Percentiles rank a stretch among this genome's conserved stretches.
These are phyloP conservation scores for Mimumesa dahlbomi DNA, from an alignment of 2,888 invertebrate genomes.

Conservation along the genomic window DNA sequence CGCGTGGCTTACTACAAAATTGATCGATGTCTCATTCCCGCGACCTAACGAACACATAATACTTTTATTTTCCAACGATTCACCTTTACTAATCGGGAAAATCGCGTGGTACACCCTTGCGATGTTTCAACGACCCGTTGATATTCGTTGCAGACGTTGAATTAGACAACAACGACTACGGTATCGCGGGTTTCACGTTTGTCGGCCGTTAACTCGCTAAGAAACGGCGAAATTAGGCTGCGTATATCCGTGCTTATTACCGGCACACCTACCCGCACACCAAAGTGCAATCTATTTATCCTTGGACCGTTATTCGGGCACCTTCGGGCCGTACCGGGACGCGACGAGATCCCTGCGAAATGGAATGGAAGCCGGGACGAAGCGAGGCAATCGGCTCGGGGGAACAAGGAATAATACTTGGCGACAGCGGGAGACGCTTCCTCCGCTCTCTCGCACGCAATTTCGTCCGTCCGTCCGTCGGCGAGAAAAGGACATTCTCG, in stretches of 20 bases:
- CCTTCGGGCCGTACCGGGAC: slow-evolving; percentile 1
- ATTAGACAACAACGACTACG: too few species aligned
- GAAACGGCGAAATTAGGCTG: slow-evolving; percentile 3
- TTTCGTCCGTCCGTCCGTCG: slow-evolving; percentile 31
- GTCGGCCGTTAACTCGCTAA: too few species aligned
- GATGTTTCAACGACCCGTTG: too few species aligned
- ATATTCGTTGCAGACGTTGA: too few species aligned
- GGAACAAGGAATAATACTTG: slow-evolving; percentile 57
- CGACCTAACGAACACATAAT: too few species aligned
- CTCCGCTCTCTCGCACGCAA: slow-evolving; percentile 33
- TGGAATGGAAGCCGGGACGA: slow-evolving; percentile 45
- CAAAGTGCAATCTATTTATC: slow-evolving; percentile 39
- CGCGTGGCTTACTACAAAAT: too few species aligned
- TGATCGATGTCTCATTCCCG: background rate
- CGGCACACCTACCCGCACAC: background rate
- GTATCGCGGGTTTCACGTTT: too few species aligned
- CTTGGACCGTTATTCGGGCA: slow-evolving; percentile 4
- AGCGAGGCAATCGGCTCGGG: slow-evolving; percentile 31
- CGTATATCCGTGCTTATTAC: slow-evolving; percentile 8
- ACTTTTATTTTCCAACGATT: too few species aligned
- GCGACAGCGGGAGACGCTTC: slow-evolving; percentile 38
- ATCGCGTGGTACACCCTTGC: too few species aligned
- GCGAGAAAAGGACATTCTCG: slow-evolving; percentile 15
- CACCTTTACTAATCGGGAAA: too few species aligned
- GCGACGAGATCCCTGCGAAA: slow-evolving; percentile 28